Conservation (phyloP, 2,113 vertebrate species). For the Platycercus adscitus region DNA sequence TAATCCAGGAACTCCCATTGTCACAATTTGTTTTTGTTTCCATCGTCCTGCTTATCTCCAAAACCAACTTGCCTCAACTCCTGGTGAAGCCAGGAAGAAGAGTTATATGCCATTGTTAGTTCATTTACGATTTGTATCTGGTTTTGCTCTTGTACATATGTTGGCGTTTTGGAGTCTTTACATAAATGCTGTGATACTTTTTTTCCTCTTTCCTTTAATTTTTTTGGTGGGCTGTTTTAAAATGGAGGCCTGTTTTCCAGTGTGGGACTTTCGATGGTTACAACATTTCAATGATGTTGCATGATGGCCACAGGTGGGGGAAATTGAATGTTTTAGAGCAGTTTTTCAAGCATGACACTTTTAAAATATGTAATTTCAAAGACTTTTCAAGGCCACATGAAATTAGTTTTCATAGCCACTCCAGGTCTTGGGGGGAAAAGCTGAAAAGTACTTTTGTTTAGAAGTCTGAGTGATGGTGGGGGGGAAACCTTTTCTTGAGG, state of each 20-base stretch:
- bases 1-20: conserved; percentile 70
- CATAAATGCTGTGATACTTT: conserved; percentile 73
- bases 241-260: conserved; percentile 73
- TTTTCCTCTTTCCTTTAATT: conserved; percentile 52
- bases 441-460: conserved; percentile 81
- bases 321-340: conserved; percentile 70
- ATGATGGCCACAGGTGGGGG: conserved; percentile 65
- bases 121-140: conserved; percentile 63
- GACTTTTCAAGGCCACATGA: conserved; percentile 73
- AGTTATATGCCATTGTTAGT: conserved; percentile 66
- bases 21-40: conserved; percentile 69
- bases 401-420: conserved; percentile 76
- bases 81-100: conserved; percentile 57
- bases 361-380: conserved; percentile 71
- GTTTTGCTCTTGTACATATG: conserved; percentile 79
- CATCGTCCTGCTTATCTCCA: conserved; percentile 68
- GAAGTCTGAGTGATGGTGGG: conserved; percentile 81
- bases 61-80: conserved; percentile 68
- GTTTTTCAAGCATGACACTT: conserved; percentile 78
- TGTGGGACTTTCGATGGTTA: conserved; percentile 67
- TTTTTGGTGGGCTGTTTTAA: conserved; percentile 75
- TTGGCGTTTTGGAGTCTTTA: conserved; percentile 75
- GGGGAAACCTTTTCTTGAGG: conserved; percentile 74
- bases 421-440: conserved; percentile 75
- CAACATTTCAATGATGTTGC: conserved; percentile 60